Percentiles rank a stretch among this genome's conserved stretches.
These are phyloP conservation scores for Sinentomon sp. DNA, from an alignment of 2,888 invertebrate genomes.

Conservation along the genomic window DNA sequence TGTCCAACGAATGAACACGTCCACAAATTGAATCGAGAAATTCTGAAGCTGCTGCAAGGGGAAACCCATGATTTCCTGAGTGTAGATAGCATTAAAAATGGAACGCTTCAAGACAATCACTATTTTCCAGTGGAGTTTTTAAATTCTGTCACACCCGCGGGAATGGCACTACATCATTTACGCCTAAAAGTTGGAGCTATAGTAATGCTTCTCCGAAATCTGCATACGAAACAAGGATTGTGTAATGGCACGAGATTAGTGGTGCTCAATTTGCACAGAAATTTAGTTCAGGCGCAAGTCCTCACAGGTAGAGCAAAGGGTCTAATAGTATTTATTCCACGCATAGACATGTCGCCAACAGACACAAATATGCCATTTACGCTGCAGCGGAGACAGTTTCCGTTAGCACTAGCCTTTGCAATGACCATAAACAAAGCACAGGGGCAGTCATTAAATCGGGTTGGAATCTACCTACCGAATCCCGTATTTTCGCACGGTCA, in stretches of 20 bases:
- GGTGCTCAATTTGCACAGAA: too few species aligned
- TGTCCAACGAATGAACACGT: conserved; percentile 9
- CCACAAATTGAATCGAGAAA: conserved; percentile 8
- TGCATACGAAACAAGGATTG: too few species aligned
- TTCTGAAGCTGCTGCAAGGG: conserved; percentile 3
- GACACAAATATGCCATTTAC: conserved; percentile 11
- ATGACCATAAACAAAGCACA: conserved; percentile 10
- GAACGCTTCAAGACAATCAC: too few species aligned
- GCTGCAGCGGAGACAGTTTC: conserved; percentile 16
- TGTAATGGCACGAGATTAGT: too few species aligned
- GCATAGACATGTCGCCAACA: conserved; percentile 7
- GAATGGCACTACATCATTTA: too few species aligned
- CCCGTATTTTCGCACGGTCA: conserved; percentile 10
- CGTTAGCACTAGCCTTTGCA: conserved; percentile 15
- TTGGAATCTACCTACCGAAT: conserved; percentile 9
- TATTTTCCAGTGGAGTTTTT: too few species aligned
- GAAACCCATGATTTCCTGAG: too few species aligned
- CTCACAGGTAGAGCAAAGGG: conserved; percentile 8
- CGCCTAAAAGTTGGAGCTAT: too few species aligned
- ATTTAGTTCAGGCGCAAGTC: too few species aligned
- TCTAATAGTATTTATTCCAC: conserved; percentile 10
- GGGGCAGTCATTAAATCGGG: conserved; percentile 9
- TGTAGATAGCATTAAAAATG: too few species aligned
- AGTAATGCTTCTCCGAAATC: too few species aligned
- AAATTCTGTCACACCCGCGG: too few species aligned